phyloP scores from a whole-genome alignment of 1,140 invertebrate species.

The Bombus cullumanus region DNA sequence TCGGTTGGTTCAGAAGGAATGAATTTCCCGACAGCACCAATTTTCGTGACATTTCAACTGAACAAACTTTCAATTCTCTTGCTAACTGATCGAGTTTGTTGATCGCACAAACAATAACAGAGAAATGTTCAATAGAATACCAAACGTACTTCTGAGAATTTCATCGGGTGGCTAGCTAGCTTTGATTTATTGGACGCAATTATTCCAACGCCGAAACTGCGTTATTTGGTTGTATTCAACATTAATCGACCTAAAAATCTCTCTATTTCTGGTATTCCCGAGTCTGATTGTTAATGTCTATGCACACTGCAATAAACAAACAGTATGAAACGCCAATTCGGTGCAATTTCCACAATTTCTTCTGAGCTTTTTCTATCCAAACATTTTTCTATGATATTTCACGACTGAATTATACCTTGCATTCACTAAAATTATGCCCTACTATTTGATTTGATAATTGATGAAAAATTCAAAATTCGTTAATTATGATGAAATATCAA shows the following conservation, averaged over 20 bases:
- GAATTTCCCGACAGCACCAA: neutral
- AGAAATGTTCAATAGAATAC: neutral
- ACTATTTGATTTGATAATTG: no score
- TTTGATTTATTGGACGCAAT: slow-evolving; percentile 35
- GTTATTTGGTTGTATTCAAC: slow-evolving; percentile 4
- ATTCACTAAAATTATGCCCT: no score
- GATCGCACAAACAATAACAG: neutral
- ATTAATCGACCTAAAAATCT: slow-evolving; percentile 1
- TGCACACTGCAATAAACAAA: neutral
- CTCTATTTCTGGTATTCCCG: neutral
- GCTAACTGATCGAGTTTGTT: neutral
- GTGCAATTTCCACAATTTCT: neutral
- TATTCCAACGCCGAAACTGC: neutral
- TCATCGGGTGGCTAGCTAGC: neutral
- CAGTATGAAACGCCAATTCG: no score
- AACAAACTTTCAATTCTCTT: slow-evolving; percentile 2
- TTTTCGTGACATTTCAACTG: neutral
- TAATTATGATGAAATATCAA: no score
- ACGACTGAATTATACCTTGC: neutral
- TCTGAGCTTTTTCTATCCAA: no score
- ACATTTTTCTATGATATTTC: no score
- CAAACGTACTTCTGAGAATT: neutral
- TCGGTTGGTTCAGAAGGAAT: neutral
- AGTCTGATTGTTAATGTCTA: neutral
- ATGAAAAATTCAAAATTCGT: no score